Evolutionary conservation across 2,888 invertebrate species (phyloP).

Genomic region (Syrista parreyssii): DNA sequence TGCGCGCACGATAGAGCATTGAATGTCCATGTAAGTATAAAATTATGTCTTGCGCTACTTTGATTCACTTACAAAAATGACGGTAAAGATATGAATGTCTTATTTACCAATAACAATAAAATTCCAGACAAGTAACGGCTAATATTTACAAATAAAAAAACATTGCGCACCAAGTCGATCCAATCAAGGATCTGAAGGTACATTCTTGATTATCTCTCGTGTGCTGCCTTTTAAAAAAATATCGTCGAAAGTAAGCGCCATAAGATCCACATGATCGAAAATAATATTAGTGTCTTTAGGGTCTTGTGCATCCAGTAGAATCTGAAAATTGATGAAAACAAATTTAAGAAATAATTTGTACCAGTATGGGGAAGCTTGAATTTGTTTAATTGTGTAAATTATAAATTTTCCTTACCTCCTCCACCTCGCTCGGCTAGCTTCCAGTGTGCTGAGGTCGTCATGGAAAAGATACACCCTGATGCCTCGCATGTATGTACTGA

Average conservation of each 20-base stretch:
- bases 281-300: slow-evolving; percentile 62
- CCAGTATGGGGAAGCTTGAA: neutral
- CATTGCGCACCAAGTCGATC: slow-evolving; percentile 11
- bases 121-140: neutral
- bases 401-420: slow-evolving; percentile 67
- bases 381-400: neutral
- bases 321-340: slow-evolving; percentile 60
- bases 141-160: slow-evolving; percentile 19
- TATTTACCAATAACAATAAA: neutral
- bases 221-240: slow-evolving; percentile 21
- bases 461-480: slow-evolving; percentile 82
- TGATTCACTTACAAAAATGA: neutral
- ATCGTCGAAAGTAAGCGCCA: slow-evolving; percentile 64
- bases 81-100: neutral
- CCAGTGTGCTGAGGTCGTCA: slow-evolving; percentile 77
- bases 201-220: neutral
- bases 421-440: slow-evolving; percentile 72
- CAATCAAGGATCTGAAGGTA: slow-evolving; percentile 13
- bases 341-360: neutral
- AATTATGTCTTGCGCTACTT: neutral
- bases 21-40: neutral
- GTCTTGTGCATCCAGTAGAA: slow-evolving; percentile 70
- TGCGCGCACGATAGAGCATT: neutral
- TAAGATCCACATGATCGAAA: slow-evolving; percentile 60
- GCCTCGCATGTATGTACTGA: slow-evolving; percentile 78